A percentile compares a stretch with the other conserved stretches of the same genome.
phyloP scores from a whole-genome alignment of 1,140 invertebrate species.

The Drosophila arizonae region DNA sequence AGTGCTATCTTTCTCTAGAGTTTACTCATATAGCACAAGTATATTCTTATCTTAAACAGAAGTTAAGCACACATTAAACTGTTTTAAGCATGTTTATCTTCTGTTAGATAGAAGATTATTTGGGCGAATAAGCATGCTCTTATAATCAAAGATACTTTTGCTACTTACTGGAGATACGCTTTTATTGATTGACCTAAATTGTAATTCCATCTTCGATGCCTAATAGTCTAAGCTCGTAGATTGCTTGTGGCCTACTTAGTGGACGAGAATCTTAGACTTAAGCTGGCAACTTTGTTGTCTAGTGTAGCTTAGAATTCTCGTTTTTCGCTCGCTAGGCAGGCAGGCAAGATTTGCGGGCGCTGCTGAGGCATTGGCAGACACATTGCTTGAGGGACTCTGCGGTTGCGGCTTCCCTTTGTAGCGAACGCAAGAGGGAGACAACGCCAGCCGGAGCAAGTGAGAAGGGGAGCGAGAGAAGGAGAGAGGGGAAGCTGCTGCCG shows the following conservation, averaged over 20 bases:
- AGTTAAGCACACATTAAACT: too few relatives aligned
- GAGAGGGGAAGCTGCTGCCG: neutral
- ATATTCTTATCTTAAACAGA: too few relatives aligned
- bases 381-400: slow-evolving; percentile 47
- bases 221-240: neutral
- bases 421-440: slow-evolving; percentile 24
- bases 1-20: too few relatives aligned
- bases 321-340: slow-evolving; percentile 15
- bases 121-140: too few relatives aligned
- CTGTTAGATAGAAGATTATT: too few relatives aligned
- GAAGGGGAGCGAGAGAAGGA: neutral
- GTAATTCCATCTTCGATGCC: neutral
- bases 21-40: too few relatives aligned
- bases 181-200: neutral
- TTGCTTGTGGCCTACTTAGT: neutral
- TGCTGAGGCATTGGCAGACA: slow-evolving; percentile 42
- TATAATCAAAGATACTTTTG: too few relatives aligned
- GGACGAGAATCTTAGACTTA: slow-evolving; percentile 4
- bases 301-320: slow-evolving; percentile 73
- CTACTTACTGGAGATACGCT: neutral
- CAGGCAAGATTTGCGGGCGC: slow-evolving; percentile 33
- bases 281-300: slow-evolving; percentile 26
- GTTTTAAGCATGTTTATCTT: too few relatives aligned
- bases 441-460: neutral
- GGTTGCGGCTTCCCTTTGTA: slow-evolving; percentile 73